phyloP scores from a whole-genome alignment of 2,113 vertebrate genomes.

The Ornithorhynchus anatinus region DNA sequence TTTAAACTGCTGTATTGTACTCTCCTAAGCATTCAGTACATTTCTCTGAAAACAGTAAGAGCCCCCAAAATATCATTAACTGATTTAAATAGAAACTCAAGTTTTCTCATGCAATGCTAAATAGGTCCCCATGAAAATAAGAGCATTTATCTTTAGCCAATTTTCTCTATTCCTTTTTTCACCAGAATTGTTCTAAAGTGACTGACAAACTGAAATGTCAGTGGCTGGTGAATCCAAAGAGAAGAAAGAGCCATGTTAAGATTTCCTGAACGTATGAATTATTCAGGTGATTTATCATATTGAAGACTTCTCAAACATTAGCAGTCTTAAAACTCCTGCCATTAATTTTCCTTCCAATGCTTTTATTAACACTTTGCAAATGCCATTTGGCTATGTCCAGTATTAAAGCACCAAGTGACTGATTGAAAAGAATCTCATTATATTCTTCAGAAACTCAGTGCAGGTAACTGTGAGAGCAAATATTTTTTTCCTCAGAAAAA shows the following conservation, averaged over 20 bases:
- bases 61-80: too few species aligned
- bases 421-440: neutral
- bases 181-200: neutral
- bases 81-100: too few species aligned
- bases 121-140: neutral
- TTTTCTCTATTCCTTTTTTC: neutral
- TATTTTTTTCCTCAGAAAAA: too few species aligned
- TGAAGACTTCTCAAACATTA: constrained; percentile 27
- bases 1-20: neutral
- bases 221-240: neutral
- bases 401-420: neutral
- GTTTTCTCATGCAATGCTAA: too few species aligned
- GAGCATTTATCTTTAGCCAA: neutral
- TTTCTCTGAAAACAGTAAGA: too few species aligned
- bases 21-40: too few species aligned
- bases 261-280: constrained; percentile 9
- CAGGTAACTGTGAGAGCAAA: too few species aligned
- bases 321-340: neutral
- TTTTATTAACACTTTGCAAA: constrained; percentile 50
- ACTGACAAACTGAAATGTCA: neutral
- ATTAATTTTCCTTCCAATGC: constrained; percentile 20
- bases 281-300: constrained; percentile 23
- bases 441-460: neutral
- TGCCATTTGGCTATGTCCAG: neutral
- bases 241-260: neutral